Evolutionary conservation across 2,113 vertebrate genomes (phyloP).

Genomic region (Anarhynchus alexandrinus): DNA sequence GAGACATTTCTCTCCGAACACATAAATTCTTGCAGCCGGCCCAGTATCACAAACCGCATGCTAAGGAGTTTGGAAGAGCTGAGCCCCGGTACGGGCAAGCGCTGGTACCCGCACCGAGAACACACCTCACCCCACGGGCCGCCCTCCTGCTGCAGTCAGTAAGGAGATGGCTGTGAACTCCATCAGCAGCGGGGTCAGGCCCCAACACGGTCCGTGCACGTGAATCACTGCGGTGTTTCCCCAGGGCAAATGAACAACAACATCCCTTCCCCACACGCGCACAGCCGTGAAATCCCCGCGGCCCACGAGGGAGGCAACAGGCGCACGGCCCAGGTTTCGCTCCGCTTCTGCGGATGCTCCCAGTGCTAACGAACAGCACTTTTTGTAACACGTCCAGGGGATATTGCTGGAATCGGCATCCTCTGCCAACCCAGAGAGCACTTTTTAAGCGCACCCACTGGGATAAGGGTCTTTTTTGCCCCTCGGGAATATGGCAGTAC

Average conservation of each 20-base stretch:
- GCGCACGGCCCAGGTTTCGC: fast-evolving
- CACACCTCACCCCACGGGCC: not conserved
- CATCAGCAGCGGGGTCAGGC: not conserved
- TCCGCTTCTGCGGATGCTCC: not conserved
- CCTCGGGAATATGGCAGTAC: not conserved
- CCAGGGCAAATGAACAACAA: not conserved
- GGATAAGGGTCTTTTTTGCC: not conserved
- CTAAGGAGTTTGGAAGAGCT: not conserved
- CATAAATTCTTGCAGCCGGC: no score
- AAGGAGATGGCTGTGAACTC: not conserved
- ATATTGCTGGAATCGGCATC: fast-evolving
- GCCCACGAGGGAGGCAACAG: not conserved
- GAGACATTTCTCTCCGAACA: not conserved
- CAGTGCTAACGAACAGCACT: not conserved
- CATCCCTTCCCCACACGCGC: not conserved
- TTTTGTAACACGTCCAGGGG: not conserved
- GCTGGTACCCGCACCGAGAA: fast-evolving
- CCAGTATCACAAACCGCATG: not conserved
- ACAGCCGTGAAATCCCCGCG: not conserved
- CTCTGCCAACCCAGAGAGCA: not conserved
- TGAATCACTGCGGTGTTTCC: not conserved
- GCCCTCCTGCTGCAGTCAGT: not conserved
- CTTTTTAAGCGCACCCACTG: no score
- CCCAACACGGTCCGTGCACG: fast-evolving
- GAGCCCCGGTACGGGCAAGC: not conserved